These are phyloP conservation scores for Cantharis lateralis DNA, from an alignment of 2,888 invertebrate genomes.

Conservation along the genomic window DNA sequence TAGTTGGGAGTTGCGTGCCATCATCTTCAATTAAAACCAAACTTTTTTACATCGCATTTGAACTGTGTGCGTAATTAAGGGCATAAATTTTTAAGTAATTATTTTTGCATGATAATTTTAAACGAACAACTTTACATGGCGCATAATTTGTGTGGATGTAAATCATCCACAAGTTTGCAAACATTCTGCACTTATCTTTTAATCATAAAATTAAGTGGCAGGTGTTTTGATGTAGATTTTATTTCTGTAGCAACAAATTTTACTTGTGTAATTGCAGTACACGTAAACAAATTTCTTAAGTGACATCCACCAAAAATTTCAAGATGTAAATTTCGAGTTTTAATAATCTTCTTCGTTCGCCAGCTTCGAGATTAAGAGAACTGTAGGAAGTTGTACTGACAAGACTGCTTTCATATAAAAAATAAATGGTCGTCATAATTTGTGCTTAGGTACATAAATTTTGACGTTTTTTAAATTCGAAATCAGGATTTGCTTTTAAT, in stretches of 20 bases:
- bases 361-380: background rate
- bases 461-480: background rate
- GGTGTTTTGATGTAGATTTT: conserved; percentile 2
- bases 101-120: background rate
- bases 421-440: background rate
- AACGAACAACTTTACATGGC: background rate
- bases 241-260: background rate
- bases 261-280: background rate
- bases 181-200: conserved; percentile 1
- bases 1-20: background rate
- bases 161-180: background rate
- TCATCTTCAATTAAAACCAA: background rate
- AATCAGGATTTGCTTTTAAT: too few species aligned
- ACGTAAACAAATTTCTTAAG: background rate
- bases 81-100: background rate
- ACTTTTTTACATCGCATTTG: background rate
- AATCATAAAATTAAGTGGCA: conserved; percentile 1
- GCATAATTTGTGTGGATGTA: background rate
- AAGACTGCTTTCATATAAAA: background rate
- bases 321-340: background rate
- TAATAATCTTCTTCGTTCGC: background rate
- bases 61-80: background rate
- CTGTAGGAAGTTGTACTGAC: background rate
- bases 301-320: background rate
- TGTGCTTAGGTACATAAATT: background rate